phyloP scores from a whole-genome alignment of 2,797 vertebrate species.

The Spinibarbus caldwelli region DNA sequence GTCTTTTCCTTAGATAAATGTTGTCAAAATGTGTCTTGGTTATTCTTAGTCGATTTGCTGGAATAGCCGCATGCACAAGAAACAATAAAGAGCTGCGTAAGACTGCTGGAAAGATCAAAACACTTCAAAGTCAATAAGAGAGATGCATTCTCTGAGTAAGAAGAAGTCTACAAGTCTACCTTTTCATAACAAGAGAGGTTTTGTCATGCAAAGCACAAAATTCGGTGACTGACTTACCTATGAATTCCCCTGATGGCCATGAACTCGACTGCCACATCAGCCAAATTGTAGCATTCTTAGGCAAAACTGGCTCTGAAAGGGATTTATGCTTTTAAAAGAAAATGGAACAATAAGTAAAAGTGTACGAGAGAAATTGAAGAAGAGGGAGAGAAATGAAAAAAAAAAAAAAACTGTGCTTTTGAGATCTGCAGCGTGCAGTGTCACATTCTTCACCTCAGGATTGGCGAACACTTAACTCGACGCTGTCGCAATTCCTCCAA shows the following conservation, averaged over 20 bases:
- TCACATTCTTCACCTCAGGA: slow-evolving; percentile 78
- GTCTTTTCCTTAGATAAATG: slow-evolving; percentile 41
- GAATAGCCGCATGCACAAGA: neutral
- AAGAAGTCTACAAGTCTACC: neutral
- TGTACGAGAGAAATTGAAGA: slow-evolving; percentile 18
- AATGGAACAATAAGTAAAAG: slow-evolving; percentile 33
- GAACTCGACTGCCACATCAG: slow-evolving; percentile 27
- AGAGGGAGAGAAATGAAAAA: slow-evolving; percentile 12
- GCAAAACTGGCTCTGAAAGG: slow-evolving; percentile 18
- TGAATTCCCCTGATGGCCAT: slow-evolving; percentile 38
- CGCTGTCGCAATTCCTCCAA: slow-evolving; percentile 81
- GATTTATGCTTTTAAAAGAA: neutral
- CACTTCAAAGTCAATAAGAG: slow-evolving; percentile 40
- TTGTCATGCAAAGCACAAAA: slow-evolving; percentile 43
- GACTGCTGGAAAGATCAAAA: slow-evolving; percentile 34
- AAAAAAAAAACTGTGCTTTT: slow-evolving; percentile 66
- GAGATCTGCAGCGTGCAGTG: slow-evolving; percentile 65
- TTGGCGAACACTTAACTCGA: slow-evolving; percentile 79
- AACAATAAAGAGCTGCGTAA: slow-evolving; percentile 35
- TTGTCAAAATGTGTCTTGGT: slow-evolving; percentile 39
- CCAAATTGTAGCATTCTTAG: slow-evolving; percentile 29
- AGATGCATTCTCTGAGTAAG: neutral
- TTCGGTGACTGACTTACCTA: slow-evolving; percentile 33
- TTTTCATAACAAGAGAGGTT: slow-evolving; percentile 15
- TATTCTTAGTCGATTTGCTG: slow-evolving; percentile 24